Base-by-base conservation (phyloP, 2,888 invertebrate species). In the Lasioglossum oenotherae region DNA sequence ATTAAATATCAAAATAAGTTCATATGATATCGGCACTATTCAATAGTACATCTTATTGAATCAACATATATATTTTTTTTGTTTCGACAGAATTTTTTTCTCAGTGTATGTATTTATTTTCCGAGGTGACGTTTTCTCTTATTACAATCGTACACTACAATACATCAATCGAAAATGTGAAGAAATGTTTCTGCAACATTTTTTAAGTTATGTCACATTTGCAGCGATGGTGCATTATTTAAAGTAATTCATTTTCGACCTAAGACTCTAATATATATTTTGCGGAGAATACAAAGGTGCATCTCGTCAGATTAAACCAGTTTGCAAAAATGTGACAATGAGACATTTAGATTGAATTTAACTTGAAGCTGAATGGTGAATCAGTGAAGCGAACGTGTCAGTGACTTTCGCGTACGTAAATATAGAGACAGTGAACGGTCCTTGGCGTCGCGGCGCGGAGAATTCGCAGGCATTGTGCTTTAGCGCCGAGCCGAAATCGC, bases 371-470 rank as follows among this genome's bases (percentile, higher is more conserved):
- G 14, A 84, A 82, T 84, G 87, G 84, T 88, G 89, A 89, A 90
- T 90, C 91, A 91, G 91, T 91, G 74, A 85, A 81, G 81, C 89
- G 78, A 88, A 82, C 89, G 89, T 88, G 89, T 88, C 91, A 86
- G 82, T 91, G 86, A 91, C 90, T 91, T 83, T 91, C 81, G 78
- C 79, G 88, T 80, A 83, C 86, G 82, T 90, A 91, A 91, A 91
- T 91, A 91, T 91, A 91, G 90, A 91, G 90, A 84, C 87, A 87
- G 74, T 67, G 75, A 82, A 81, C 83, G 85, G 46, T 84, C 84
- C 84, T 80, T 87, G 81, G 78, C 85, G 86, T 88, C 89, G 85
- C 72, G 85, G 78, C 80, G 82, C 85, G 85, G 90, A 81, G 88
- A 90, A 90, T 89, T 86, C 84, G 81, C 83, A 88, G 84, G 85